Evolutionary conservation across 2,113 vertebrate genomes (phyloP).

Genomic region (Heliornis fulica): DNA sequence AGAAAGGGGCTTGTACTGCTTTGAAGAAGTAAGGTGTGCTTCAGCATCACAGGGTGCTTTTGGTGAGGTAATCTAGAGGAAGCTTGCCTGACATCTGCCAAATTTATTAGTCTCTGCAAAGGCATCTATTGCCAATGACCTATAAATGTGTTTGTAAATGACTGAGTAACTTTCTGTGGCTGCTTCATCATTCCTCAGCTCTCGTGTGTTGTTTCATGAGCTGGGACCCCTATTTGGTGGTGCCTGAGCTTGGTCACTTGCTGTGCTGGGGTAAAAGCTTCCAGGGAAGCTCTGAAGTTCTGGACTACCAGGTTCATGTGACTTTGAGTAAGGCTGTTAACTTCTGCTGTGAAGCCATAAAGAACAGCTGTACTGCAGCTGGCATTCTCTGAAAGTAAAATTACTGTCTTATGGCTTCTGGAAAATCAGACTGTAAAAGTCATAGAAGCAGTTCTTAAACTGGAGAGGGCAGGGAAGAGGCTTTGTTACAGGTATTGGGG

Average conservation of each 20-base stretch:
- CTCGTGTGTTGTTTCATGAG: neutral
- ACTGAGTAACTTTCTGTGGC: neutral
- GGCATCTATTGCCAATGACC: neutral
- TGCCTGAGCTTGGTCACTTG: neutral
- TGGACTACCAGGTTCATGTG: neutral
- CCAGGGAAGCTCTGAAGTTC: neutral
- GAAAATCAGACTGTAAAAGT: neutral
- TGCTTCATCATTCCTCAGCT: neutral
- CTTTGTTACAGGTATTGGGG: neutral
- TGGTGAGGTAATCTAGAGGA: neutral
- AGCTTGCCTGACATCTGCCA: neutral
- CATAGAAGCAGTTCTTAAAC: neutral
- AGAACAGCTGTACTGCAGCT: slow-evolving; percentile 5
- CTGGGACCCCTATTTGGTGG: neutral
- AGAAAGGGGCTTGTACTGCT: neutral
- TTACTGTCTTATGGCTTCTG: neutral
- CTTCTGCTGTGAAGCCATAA: neutral
- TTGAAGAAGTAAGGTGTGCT: neutral
- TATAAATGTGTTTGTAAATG: neutral
- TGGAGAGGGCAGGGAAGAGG: neutral
- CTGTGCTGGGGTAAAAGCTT: neutral
- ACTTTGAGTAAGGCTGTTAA: neutral
- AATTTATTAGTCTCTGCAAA: neutral
- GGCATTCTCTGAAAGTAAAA: neutral
- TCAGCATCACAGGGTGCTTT: neutral